Evolutionary conservation across 2,888 invertebrate species (phyloP), one percentile per base, ranked within the genome.

Genomic region (Stenoptilia bipunctidactyla): DNA sequence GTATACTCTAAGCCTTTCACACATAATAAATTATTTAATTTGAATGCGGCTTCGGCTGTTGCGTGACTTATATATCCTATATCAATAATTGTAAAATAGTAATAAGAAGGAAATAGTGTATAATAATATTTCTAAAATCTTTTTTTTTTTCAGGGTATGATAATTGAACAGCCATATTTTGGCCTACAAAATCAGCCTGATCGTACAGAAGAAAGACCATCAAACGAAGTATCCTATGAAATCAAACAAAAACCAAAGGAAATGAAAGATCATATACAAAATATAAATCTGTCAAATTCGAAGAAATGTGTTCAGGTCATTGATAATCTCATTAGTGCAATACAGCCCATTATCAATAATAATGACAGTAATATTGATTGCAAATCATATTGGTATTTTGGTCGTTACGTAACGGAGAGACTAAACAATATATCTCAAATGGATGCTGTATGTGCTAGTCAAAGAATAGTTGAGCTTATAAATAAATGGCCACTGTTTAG

Each of bases 361-460:
- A 37, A 47, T 2, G 15, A 39, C 0, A 44, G 51, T 1, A 48
- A 54, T 3, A 44, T 47, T 1, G 34, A 27, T 1, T 4, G 9
- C 2, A 61, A 61, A 15, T 55, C 46, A 9, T 77, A 69, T 42
- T 73, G 73, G 71, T 76, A 69, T 38, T 76, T 82, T 15, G 73
- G 80, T 0, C 68, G 63, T 45, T 79, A 82, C 56, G 68, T 83
- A 0, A 61, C 66, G 0, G 77, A 75, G 43, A 53, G 65, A 39
- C 45, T 83, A 2, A 72, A 70, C 40, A 46, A 53, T 27, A 74
- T 83, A 79, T 65, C 63, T 34, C 49, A 56, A 15, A 39, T 54
- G 1, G 71, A 83, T 41, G 69, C 79, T 0, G 50, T 58, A 12
- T 58, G 58, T 48, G 82, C 82, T 0, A 52, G 60, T 38, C 44